phyloP scores from a whole-genome alignment of 2,888 invertebrate species.

The Phortica magna region DNA sequence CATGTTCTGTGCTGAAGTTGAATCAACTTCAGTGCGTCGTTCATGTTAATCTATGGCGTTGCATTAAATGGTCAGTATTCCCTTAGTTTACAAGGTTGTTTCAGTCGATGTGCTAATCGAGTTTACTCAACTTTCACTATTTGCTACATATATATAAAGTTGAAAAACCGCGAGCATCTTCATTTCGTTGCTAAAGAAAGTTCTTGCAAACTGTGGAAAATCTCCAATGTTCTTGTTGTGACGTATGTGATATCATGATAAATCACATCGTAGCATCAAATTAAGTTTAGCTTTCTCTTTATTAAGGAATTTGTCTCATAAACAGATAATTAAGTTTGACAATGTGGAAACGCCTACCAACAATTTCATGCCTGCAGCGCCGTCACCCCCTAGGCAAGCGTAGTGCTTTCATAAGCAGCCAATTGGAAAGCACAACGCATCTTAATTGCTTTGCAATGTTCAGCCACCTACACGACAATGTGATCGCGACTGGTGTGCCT shows the following conservation, averaged over 20 bases:
- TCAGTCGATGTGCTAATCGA: neutral
- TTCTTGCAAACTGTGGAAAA: neutral
- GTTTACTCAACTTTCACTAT: slow-evolving; percentile 23
- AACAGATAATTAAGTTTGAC: neutral
- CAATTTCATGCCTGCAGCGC: no score
- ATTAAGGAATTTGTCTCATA: neutral
- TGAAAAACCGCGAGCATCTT: neutral
- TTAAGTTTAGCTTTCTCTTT: neutral
- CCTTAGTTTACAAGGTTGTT: slow-evolving; percentile 9
- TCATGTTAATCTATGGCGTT: slow-evolving; percentile 8
- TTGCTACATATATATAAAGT: neutral
- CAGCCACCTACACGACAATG: slow-evolving; percentile 24
- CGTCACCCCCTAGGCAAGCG: neutral
- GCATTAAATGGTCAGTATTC: slow-evolving; percentile 9
- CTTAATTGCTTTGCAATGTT: slow-evolving; percentile 30
- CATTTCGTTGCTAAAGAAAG: neutral
- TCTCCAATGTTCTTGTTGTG: no score
- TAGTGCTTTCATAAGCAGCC: neutral
- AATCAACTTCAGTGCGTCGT: slow-evolving; percentile 12
- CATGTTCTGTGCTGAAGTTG: neutral
- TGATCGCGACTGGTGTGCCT: neutral
- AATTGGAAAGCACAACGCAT: slow-evolving; percentile 21
- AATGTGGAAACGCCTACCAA: neutral
- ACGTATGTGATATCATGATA: no score
- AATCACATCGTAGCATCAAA: no score